Conservation (phyloP, 2,797 vertebrate genomes). For the Onychomys arenicola region DNA sequence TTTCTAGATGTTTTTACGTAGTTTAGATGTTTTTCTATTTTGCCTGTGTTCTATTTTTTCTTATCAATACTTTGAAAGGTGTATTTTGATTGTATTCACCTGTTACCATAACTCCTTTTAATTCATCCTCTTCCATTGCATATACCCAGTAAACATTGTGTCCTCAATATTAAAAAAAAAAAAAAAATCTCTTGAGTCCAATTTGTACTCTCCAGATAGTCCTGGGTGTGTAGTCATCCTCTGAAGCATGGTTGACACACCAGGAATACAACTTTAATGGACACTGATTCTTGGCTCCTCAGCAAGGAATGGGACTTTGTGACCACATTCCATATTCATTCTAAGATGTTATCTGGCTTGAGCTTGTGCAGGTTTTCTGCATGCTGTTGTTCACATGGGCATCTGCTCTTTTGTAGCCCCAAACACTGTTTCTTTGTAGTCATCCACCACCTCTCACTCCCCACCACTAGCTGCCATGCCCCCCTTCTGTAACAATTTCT, state of each 20-base stretch:
- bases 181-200: neutral
- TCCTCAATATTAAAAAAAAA: neutral
- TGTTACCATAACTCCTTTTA: neutral
- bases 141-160: neutral
- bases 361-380: neutral
- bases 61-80: neutral
- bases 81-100: neutral
- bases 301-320: neutral
- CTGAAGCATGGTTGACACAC: neutral
- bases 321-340: neutral
- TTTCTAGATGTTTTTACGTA: neutral
- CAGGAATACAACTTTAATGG: neutral
- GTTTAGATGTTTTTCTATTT: neutral
- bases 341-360: neutral
- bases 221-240: neutral
- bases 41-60: neutral
- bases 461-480: neutral
- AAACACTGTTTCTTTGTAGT: neutral
- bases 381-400: neutral
- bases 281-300: neutral
- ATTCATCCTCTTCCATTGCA: neutral
- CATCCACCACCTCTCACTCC: neutral
- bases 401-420: neutral
- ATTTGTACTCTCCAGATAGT: neutral
- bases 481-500: neutral